These are phyloP conservation scores for Apotomis capreana DNA, from an alignment of 2,888 invertebrate genomes.

Conservation along the genomic window DNA sequence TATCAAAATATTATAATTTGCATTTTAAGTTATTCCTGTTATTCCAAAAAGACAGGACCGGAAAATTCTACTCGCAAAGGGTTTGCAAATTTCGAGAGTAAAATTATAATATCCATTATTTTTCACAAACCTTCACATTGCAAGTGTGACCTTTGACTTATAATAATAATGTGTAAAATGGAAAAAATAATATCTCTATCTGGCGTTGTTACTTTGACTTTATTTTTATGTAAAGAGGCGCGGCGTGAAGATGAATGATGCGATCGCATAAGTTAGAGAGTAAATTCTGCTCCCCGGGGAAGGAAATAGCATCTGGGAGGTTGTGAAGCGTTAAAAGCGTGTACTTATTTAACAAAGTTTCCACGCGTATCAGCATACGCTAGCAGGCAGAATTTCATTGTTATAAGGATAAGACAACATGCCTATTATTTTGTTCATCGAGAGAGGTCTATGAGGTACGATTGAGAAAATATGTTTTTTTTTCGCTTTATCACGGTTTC, in stretches of 20 bases:
- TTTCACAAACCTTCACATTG: not conserved
- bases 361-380: not conserved
- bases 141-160: conserved; percentile 2
- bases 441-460: too few relatives aligned
- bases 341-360: conserved; percentile 18
- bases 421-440: not conserved
- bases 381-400: conserved; percentile 4
- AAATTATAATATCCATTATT: not conserved
- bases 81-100: not conserved
- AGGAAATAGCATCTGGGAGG: conserved; percentile 46
- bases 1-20: too few relatives aligned
- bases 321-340: conserved; percentile 21
- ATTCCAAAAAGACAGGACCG: too few relatives aligned
- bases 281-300: conserved; percentile 38
- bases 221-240: conserved; percentile 32
- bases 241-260: conserved; percentile 54
- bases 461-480: too few relatives aligned
- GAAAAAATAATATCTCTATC: conserved; percentile 3
- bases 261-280: conserved; percentile 39
- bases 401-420: not conserved
- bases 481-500: too few relatives aligned
- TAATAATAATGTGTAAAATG: conserved; percentile 11
- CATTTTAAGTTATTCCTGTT: too few relatives aligned
- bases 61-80: too few relatives aligned
- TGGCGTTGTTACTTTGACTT: conserved; percentile 27